phyloP scores from a whole-genome alignment of 2,113 vertebrate genomes.

The Cyprinodon variegatus region DNA sequence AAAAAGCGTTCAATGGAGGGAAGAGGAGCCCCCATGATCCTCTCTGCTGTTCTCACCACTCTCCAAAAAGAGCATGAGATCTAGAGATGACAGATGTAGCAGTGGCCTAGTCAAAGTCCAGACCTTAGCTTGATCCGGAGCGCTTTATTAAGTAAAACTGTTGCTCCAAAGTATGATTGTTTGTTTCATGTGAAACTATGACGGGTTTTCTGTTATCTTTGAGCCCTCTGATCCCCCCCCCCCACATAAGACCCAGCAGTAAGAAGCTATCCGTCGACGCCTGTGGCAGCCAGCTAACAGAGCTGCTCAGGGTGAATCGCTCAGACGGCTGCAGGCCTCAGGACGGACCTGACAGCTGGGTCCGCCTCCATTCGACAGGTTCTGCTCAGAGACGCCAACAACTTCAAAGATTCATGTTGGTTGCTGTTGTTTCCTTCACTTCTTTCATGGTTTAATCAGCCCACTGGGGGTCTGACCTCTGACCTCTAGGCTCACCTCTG shows the following conservation, averaged over 20 bases:
- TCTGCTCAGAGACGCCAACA: background rate
- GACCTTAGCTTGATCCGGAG: background rate
- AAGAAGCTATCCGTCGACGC: conserved; percentile 62
- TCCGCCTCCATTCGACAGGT: conserved; percentile 29
- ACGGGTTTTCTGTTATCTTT: background rate
- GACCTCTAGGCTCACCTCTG: conserved; percentile 50
- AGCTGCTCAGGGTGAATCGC: conserved; percentile 63
- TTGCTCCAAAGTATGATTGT: no score
- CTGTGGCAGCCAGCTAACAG: conserved; percentile 58
- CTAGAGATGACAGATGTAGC: background rate
- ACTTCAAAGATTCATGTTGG: background rate
- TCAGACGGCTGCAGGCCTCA: conserved; percentile 52
- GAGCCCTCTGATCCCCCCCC: conserved; percentile 7
- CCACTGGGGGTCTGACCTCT: conserved; percentile 47
- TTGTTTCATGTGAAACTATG: background rate
- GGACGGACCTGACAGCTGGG: conserved; percentile 52
- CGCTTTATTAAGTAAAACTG: no score
- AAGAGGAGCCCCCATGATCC: no score
- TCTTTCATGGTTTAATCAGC: conserved; percentile 42
- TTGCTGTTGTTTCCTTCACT: conserved; percentile 6
- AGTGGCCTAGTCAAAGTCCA: background rate
- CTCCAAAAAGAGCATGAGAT: background rate
- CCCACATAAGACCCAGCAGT: conserved; percentile 51
- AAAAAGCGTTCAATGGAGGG: no score
- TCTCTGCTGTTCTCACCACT: no score